Conservation (phyloP, 2,113 vertebrate genomes). For the Odontesthes bonariensis region DNA sequence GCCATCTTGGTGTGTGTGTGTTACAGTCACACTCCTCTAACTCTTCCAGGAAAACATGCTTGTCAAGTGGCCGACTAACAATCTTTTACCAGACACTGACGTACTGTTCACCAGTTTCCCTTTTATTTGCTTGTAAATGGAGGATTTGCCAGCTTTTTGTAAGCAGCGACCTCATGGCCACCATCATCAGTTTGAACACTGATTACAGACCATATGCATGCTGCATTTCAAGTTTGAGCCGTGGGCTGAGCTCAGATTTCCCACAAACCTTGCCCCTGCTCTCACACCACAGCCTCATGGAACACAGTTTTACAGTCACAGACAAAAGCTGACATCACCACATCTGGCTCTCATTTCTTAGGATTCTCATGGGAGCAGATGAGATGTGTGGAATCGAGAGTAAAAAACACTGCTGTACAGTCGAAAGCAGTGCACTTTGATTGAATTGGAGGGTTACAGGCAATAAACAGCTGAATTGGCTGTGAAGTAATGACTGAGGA, state of each 20-base stretch:
- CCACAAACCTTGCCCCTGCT: constrained; percentile 42
- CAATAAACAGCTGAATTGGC: background rate
- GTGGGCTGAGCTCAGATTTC: constrained; percentile 52
- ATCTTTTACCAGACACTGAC: constrained; percentile 27
- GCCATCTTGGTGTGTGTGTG: constrained; percentile 16
- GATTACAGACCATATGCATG: constrained; percentile 58
- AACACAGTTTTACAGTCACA: constrained; percentile 41
- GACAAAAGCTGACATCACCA: constrained; percentile 74
- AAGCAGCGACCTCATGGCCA: constrained; percentile 9
- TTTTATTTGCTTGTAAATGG: constrained; percentile 38
- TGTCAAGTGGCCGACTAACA: constrained; percentile 2
- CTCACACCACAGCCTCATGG: constrained; percentile 33
- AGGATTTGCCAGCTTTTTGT: constrained; percentile 26
- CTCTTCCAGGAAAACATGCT: constrained; percentile 8
- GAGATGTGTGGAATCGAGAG: constrained; percentile 36
- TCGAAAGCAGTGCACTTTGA: background rate
- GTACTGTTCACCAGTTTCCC: constrained; percentile 13
- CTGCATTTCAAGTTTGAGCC: constrained; percentile 43
- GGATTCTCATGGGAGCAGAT: constrained; percentile 47
- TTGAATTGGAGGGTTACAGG: background rate
- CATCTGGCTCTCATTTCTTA: constrained; percentile 75
- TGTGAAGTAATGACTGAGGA: background rate
- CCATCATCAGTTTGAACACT: constrained; percentile 19
- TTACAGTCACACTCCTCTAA: constrained; percentile 1
- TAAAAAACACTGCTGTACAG: constrained; percentile 16